Evolutionary conservation across 1,140 invertebrate genomes (phyloP).

Genomic region (Philopotamus ludificatus): DNA sequence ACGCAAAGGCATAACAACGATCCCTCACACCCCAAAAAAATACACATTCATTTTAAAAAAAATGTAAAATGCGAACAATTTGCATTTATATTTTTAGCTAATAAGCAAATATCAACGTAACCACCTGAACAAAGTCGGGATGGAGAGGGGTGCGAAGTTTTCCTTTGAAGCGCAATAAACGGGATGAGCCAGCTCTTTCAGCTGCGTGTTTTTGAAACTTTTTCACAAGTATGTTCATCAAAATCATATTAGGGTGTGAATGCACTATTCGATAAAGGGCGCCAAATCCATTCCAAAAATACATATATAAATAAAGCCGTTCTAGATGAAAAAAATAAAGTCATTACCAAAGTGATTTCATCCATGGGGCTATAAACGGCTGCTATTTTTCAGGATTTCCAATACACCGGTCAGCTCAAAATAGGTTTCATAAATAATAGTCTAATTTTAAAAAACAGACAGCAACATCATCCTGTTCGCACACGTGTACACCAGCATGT

Average conservation of each 20-base stretch:
- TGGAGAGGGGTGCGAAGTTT: conserved; percentile 11
- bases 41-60: too few relatives aligned
- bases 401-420: conserved; percentile 4
- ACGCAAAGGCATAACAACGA: too few relatives aligned
- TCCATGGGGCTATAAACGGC: neutral
- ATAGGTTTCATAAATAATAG: conserved; percentile 19
- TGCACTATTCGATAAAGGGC: neutral
- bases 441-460: conserved; percentile 9
- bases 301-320: conserved; percentile 18
- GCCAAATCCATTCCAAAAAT: neutral
- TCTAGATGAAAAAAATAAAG: neutral
- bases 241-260: conserved; percentile 15
- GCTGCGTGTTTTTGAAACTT: conserved; percentile 13
- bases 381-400: neutral
- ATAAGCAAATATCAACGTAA: too few relatives aligned
- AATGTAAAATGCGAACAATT: too few relatives aligned
- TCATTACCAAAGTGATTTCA: neutral
- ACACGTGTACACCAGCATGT: neutral
- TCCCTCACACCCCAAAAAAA: too few relatives aligned
- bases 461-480: neutral
- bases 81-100: too few relatives aligned
- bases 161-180: conserved; percentile 16
- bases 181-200: conserved; percentile 3
- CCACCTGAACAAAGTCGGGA: too few relatives aligned
- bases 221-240: conserved; percentile 20